Evolutionary conservation across 2,797 vertebrate genomes (phyloP).

Genomic region (Mionectes olivaceus): DNA sequence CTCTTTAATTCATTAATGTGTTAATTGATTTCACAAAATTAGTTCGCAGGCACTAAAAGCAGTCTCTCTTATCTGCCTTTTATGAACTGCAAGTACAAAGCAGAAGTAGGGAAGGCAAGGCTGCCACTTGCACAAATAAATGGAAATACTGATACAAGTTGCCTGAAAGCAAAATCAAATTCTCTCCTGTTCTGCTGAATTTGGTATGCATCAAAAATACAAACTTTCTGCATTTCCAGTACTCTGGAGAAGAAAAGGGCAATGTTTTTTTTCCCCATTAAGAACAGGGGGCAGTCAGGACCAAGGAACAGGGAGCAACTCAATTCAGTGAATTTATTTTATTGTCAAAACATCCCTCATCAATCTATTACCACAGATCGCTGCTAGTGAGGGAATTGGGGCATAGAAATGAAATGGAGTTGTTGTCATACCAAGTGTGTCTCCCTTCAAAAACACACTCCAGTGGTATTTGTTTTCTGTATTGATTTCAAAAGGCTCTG

Average conservation of each 20-base stretch:
- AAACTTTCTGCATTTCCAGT: background rate
- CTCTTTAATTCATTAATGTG: background rate
- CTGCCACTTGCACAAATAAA: background rate
- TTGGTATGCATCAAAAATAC: background rate
- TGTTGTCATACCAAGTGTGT: background rate
- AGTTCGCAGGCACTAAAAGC: background rate
- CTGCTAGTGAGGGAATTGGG: background rate
- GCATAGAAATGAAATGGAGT: background rate
- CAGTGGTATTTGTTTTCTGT: background rate
- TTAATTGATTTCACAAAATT: constrained; percentile 14
- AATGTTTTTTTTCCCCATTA: background rate
- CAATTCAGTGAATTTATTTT: background rate
- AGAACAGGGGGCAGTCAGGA: background rate
- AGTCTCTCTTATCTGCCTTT: background rate
- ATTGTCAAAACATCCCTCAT: background rate
- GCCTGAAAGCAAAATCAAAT: background rate
- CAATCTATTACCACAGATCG: background rate
- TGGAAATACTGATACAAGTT: background rate
- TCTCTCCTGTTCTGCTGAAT: background rate
- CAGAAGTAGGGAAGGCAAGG: background rate
- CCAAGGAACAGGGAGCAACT: background rate
- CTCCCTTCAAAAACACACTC: background rate
- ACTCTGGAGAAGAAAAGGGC: background rate
- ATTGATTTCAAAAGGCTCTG: background rate
- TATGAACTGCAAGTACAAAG: background rate